Evolutionary conservation across 37 sponge, comb jelly and placozoan genomes (phyloP), one percentile per base, ranked within the genome.

Genomic region (Amphimedon queenslandica): DNA sequence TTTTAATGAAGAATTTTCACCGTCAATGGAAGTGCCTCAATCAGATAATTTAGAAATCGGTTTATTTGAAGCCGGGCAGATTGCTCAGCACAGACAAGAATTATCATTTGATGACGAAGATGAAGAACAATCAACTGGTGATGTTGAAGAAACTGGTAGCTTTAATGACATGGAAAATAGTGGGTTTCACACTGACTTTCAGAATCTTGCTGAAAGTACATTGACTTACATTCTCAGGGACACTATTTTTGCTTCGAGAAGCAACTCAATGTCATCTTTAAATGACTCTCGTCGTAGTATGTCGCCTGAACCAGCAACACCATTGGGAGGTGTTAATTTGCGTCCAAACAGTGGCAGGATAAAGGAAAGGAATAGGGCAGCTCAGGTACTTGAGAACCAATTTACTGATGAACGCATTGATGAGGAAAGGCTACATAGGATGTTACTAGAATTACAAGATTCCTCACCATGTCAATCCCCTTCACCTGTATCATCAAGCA

Each of bases 241-340:
- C 64, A 41, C 70, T 69, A 55, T 85, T 58, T 78, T 69, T 41
- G 61, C 68, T 28, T 78, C 79, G 6, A 61, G 84, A 36, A 42
- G 66, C 28, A 76, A 76, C 72, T 84, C 84, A 13, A 74, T 60
- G 31, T 55, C 79, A 0, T 77, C 79, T 31, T 68, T 85, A 11
- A 25, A n/a, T 60, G 5, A 11, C 27, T 18, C 53, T 47, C 13
- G 13, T 47, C 53, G 53, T 47, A 60, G 61, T n/a, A 25, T 25
- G 5, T 25, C 61, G 27, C 23, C 27, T 6, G 61, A 60, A 1
- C 0, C 64, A 1, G 34, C 60, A 2, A 40, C 75, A 13, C 55
- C 70, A n/a, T 13, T 30, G 29, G 57, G 65, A 4, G 78, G 78
- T 35, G 84, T 84, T 16, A 84, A 72, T 66, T 41, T 85, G 8